These are phyloP conservation scores for Chrysolophus pictus DNA, from an alignment of 2,797 vertebrate genomes.

Conservation along the genomic window DNA sequence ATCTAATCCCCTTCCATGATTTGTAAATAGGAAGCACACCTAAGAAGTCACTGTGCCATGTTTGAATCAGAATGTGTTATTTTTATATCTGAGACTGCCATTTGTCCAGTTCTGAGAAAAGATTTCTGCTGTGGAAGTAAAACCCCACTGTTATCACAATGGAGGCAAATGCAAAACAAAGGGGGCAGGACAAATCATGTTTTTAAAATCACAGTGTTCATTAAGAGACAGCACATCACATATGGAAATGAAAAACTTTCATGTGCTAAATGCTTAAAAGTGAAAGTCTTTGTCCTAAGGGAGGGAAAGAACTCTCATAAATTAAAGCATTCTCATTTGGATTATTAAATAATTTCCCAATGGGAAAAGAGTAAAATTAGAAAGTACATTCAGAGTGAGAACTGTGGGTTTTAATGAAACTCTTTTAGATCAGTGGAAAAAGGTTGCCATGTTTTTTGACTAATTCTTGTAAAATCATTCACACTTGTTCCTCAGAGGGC, in stretches of 20 bases:
- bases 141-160: neutral
- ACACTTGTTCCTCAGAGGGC: neutral
- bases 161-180: neutral
- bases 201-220: neutral
- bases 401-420: neutral
- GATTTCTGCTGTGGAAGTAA: neutral
- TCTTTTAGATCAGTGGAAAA: neutral
- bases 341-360: slow-evolving; percentile 10
- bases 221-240: neutral
- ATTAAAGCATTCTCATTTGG: neutral
- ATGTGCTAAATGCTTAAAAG: slow-evolving; percentile 41
- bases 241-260: neutral
- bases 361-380: slow-evolving; percentile 21
- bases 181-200: neutral
- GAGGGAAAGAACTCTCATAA: slow-evolving; percentile 8
- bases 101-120: neutral
- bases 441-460: neutral
- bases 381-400: neutral
- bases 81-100: neutral
- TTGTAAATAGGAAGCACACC: neutral
- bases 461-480: neutral
- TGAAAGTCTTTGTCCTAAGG: neutral
- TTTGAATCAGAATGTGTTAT: neutral
- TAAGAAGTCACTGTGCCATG: neutral
- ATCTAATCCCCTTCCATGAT: neutral